phyloP scores from a whole-genome alignment of 2,797 vertebrate genomes.

The Acanthurus tractus region DNA sequence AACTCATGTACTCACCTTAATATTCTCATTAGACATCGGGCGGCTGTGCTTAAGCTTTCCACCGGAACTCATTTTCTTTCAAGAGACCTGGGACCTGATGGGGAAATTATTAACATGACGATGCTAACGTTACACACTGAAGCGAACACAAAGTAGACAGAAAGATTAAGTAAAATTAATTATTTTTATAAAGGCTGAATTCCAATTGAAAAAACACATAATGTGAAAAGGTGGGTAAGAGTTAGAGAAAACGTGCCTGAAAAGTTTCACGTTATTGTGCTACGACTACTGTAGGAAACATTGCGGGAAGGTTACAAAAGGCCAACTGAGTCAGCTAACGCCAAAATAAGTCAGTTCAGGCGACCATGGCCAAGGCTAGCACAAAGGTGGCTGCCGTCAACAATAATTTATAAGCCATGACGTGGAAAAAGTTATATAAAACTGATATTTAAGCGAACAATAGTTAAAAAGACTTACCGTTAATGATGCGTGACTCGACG shows the following conservation, averaged over 20 bases:
- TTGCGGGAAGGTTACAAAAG: background rate
- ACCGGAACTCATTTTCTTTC: constrained; percentile 82
- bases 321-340: background rate
- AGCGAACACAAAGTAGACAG: background rate
- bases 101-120: background rate
- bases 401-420: accelerated
- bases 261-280: background rate
- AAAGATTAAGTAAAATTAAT: too few relatives aligned
- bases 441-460: accelerated
- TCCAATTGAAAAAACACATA: background rate
- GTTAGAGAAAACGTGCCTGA: too few relatives aligned
- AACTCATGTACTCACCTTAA: constrained; percentile 83
- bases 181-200: too few relatives aligned
- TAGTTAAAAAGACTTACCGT: background rate
- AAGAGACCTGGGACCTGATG: constrained; percentile 26
- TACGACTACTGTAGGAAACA: background rate
- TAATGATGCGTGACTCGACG: accelerated
- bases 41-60: constrained; percentile 81
- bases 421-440: accelerated
- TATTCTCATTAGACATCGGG: constrained; percentile 78
- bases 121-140: background rate
- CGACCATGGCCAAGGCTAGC: accelerated
- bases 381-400: accelerated
- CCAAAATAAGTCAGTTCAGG: background rate
- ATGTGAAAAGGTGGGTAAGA: too few relatives aligned